phyloP scores from a whole-genome alignment of 2,888 invertebrate genomes.

The Cremastinae sp. region DNA sequence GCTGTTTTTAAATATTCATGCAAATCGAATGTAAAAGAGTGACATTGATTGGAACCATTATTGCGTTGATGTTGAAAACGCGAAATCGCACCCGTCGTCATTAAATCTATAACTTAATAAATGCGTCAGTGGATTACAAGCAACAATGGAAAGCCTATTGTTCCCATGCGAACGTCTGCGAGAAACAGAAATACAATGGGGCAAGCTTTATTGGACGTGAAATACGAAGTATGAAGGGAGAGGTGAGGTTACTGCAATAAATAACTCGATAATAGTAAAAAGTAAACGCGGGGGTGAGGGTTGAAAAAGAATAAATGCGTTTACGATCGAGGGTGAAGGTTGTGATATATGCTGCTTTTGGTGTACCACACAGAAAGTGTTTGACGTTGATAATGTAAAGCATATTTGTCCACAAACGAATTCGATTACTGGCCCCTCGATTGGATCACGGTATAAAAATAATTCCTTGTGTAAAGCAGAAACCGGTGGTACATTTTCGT shows the following conservation, averaged over 20 bases:
- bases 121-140: constrained; percentile 26
- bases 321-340: constrained; percentile 28
- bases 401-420: neutral
- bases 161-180: constrained; percentile 48
- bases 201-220: constrained; percentile 68
- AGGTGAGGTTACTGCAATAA: constrained; percentile 63
- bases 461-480: neutral
- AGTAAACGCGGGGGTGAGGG: constrained; percentile 9
- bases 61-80: constrained; percentile 39
- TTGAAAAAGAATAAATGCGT: constrained; percentile 32
- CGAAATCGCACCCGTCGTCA: constrained; percentile 70
- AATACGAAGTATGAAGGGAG: constrained; percentile 51
- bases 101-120: constrained; percentile 61
- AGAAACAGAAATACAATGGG: constrained; percentile 65
- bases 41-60: constrained; percentile 17
- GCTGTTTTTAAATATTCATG: too few relatives aligned
- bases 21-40: too few relatives aligned
- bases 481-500: neutral
- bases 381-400: neutral
- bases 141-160: constrained; percentile 55
- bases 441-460: neutral
- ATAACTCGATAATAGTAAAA: constrained; percentile 70
- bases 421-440: neutral
- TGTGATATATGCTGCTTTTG: constrained; percentile 15
- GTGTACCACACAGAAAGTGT: neutral